Evolutionary conservation across 53 echinoderm and acorn worm species (phyloP), one percentile per base, ranked within the genome.

Genomic region (Mesocentrotus franciscanus): DNA sequence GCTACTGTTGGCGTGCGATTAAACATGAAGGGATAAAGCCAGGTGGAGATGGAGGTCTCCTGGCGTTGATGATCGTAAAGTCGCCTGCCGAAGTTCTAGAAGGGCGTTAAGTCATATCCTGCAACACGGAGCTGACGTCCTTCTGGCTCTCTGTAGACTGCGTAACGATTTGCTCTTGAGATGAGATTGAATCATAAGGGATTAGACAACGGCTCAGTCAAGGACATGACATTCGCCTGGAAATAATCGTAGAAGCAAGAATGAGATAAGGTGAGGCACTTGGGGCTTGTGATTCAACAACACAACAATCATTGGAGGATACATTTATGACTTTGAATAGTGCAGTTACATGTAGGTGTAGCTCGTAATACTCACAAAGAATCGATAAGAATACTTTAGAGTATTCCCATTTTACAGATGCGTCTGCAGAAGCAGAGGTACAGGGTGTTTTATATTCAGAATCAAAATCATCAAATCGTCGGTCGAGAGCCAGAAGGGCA

Each of bases 1-100:
- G 87, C 87, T 87, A 57, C 87, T 87, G 87, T 58, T 58, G 26
- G n/a, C 34, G 22, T 58, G 87, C 27, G 87, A 87, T 87, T 57
- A 87, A 87, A 58, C 29, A 0, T 87, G 57, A 13, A 87, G 87
- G 87, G 58, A 87, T 87, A 24, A 87, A 87, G 58, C 14, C n/a
- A 57, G 57, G 87, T 87, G n/a, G 18, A 7, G 42, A 84, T 84
- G 55, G 42, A 39, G 15, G 20, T 42, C 18, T 42, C 49, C 55
- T 18, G 55, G 84, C 29, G 39, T 24, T 42, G 20, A 1, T 22
- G 9, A 10, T 84, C 15, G 39, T 8, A 49, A 49, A 55, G 20
- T 75, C 8, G 75, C 29, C 20, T 7, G 16, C 75, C 29, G 20
- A 9, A 39, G 84, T 55, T 22, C 29, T 22, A 18, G 7, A 68